phyloP scores from a whole-genome alignment of 2,113 vertebrate species.

The Panthera leo region DNA sequence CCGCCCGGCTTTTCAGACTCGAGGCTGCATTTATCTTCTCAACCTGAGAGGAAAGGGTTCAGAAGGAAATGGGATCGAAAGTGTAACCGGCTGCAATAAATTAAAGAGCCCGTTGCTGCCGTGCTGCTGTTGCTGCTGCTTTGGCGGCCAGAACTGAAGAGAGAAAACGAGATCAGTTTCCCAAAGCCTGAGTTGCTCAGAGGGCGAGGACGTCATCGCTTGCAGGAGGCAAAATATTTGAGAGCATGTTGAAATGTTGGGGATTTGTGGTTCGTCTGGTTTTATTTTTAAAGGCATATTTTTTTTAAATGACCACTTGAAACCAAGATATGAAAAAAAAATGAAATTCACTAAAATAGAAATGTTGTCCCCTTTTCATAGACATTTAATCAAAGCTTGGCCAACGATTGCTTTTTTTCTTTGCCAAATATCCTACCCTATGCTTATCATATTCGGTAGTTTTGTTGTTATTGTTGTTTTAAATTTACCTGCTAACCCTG shows the following conservation, averaged over 20 bases:
- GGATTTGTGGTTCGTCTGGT: neutral
- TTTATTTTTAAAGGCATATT: neutral
- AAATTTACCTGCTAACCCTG: neutral
- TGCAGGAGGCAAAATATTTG: constrained; percentile 68
- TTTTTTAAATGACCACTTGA: neutral
- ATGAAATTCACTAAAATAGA: constrained; percentile 27
- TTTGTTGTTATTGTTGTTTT: neutral
- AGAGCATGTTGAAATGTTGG: neutral
- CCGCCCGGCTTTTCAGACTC: constrained; percentile 45
- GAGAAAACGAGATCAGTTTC: constrained; percentile 54
- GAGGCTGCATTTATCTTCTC: constrained; percentile 65
- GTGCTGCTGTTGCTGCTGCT: neutral
- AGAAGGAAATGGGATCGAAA: constrained; percentile 76
- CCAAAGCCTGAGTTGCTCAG: constrained; percentile 75
- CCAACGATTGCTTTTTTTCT: neutral
- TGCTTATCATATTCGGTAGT: neutral
- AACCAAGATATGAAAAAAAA: neutral
- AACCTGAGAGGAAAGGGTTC: constrained; percentile 71
- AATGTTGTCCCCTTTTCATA: neutral
- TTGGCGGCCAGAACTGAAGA: constrained; percentile 57
- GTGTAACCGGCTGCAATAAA: constrained; percentile 81
- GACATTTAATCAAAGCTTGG: constrained; percentile 27
- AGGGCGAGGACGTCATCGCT: constrained; percentile 59
- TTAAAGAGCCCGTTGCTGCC: constrained; percentile 70
- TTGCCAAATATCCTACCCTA: neutral